Base-by-base conservation (phyloP, 2,113 vertebrate genomes). In the Apeltes quadracus region DNA sequence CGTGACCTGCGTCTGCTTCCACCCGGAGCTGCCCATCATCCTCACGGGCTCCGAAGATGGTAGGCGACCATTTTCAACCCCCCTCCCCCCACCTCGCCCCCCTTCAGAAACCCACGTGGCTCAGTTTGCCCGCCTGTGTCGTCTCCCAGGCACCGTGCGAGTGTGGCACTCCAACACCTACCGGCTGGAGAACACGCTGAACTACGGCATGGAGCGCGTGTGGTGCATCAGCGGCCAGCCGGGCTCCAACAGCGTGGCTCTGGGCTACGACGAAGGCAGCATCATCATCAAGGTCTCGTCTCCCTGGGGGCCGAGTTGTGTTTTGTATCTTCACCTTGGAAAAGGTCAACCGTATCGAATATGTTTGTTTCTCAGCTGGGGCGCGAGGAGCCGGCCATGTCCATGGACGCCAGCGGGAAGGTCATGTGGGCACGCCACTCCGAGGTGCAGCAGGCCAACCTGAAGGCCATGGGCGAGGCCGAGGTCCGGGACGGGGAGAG, bases 131-230 rank as follows among this genome's bases (percentile, higher is more conserved):
- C 36, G n/a, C 29, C 14, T 57, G 1, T 66, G 15, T 57, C 15
- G 13, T 22, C 44, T 15, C 20, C 2, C 20, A 98, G 97, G 97
- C 61, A 98, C 97, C 0, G 96, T 98, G 43, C 94, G 96, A 16
- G 95, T 98, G 65, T 98, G 97, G 97, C 96, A 98, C 83, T 97
- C 96, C 0, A 98, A 95, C 83, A 98, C 96, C 0, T 98, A 98
- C 55, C 93, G 97, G 5, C 92, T 97, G 41, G 97, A 98, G 75
- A 98, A 95, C 79, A 98, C 97, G 0, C 88, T 98, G 53, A 98
- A 97, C 90, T 98, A 98, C 0, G 96, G 96, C 62, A 96, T 98
- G 97, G 97, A 98, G 89, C 88, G 97, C 1, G 96, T 96, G 61
- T 98, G 97, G 97, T 98, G 97, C 76, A 95, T 97, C 78, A 94